Evolutionary conservation across 2,888 invertebrate species (phyloP).

Genomic region (Galeopsomyia nigrocyanea): DNA sequence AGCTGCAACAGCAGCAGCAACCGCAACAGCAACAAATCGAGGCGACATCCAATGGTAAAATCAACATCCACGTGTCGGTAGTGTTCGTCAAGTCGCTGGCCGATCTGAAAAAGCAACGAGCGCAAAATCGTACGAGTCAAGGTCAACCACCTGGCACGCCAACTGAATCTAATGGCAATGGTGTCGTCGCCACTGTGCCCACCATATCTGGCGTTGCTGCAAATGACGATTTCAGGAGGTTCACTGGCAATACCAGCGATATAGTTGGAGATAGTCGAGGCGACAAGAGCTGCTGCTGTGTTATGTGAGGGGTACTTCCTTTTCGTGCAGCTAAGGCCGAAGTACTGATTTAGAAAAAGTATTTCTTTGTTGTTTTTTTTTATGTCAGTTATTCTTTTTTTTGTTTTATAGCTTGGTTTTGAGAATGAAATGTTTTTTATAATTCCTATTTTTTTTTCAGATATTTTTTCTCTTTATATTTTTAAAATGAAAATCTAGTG

Average conservation of each 20-base stretch:
- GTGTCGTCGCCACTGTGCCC: slow-evolving; percentile 55
- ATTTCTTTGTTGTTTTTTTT: too few species aligned
- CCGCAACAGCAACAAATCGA: slow-evolving; percentile 29
- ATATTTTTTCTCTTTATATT: too few species aligned
- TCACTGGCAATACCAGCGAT: slow-evolving; percentile 83
- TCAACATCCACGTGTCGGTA: slow-evolving; percentile 88
- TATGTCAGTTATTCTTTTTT: too few species aligned
- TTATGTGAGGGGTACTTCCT: slow-evolving; percentile 73
- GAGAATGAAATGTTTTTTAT: too few species aligned
- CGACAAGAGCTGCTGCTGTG: slow-evolving; percentile 79
- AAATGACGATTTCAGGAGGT: slow-evolving; percentile 70
- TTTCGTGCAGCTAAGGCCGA: neutral
- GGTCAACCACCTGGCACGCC: slow-evolving; percentile 57
- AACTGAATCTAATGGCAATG: slow-evolving; percentile 62
- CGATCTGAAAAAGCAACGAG: slow-evolving; percentile 93
- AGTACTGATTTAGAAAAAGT: neutral
- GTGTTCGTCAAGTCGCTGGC: slow-evolving; percentile 90
- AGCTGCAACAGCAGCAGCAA: neutral
- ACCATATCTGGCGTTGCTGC: slow-evolving; percentile 34
- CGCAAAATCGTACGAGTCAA: slow-evolving; percentile 78
- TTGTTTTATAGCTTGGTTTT: too few species aligned
- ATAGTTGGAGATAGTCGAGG: slow-evolving; percentile 81
- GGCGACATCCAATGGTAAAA: slow-evolving; percentile 80
- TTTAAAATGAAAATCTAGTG: too few species aligned
- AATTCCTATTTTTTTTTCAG: too few species aligned